These are phyloP conservation scores for Lasioglossum morio DNA, from an alignment of 2,888 invertebrate genomes.

Conservation along the genomic window DNA sequence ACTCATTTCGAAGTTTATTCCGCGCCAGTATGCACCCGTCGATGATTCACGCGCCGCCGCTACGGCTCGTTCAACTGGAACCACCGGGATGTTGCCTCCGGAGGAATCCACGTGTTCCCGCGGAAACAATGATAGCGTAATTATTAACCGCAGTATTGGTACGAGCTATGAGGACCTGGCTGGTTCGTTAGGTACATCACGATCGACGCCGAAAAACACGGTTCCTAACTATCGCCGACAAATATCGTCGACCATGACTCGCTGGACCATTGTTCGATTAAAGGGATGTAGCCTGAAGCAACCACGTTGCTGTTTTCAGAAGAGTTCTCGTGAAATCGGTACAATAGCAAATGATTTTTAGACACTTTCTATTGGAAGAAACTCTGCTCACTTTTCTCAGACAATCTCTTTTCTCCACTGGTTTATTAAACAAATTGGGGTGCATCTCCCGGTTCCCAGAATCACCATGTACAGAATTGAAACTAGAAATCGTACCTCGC, in stretches of 20 bases:
- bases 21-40: constrained; percentile 27
- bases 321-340: not conserved
- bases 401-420: too few species aligned
- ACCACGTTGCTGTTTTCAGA: not conserved
- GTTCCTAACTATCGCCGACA: constrained; percentile 5
- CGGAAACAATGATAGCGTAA: constrained; percentile 12
- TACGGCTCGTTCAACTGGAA: constrained; percentile 15
- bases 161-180: constrained; percentile 5
- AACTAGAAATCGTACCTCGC: too few species aligned
- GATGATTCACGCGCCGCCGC: constrained; percentile 28
- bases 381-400: too few species aligned
- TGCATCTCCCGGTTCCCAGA: too few species aligned
- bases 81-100: not conserved
- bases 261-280: not conserved
- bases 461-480: too few species aligned
- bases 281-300: not conserved
- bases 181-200: constrained; percentile 24
- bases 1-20: constrained; percentile 52
- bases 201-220: constrained; percentile 18
- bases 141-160: constrained; percentile 17
- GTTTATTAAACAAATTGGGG: too few species aligned
- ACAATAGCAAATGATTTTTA: not conserved
- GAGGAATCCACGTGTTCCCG: not conserved
- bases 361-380: too few species aligned
- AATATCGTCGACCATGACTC: not conserved